phyloP scores from a whole-genome alignment of 2,113 vertebrate genomes.

The Potamarius usumacintae region DNA sequence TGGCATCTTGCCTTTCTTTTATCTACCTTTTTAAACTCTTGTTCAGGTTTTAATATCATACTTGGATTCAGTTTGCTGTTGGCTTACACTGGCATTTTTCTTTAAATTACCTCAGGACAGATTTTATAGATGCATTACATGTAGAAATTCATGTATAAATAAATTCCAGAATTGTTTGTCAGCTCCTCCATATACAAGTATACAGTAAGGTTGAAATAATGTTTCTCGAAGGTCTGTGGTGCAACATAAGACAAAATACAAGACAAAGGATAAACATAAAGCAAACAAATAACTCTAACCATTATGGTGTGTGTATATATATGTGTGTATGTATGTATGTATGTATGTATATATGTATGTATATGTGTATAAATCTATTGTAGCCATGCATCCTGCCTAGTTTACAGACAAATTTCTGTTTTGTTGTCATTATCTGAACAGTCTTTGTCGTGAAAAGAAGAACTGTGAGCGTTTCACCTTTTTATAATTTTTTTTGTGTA shows the following conservation, averaged over 20 bases:
- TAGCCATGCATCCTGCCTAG: neutral
- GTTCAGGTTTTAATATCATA: neutral
- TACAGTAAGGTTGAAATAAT: no score
- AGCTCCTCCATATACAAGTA: no score
- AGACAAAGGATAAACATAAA: no score
- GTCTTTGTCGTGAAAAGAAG: no score
- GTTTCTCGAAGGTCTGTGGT: no score
- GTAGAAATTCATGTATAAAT: neutral
- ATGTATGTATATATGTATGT: no score
- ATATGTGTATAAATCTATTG: neutral
- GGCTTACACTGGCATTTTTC: neutral
- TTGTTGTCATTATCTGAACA: neutral
- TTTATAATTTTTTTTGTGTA: no score
- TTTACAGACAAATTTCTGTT: neutral
- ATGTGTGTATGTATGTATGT: no score
- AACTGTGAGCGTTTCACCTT: no score
- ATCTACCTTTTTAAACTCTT: neutral
- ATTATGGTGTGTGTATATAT: neutral
- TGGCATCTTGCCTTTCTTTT: neutral
- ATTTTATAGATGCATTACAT: neutral
- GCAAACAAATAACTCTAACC: neutral
- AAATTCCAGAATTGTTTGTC: neutral
- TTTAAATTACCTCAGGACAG: neutral
- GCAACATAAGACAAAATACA: no score
- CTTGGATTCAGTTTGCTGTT: neutral